Evolutionary conservation across 1,140 invertebrate species (phyloP), one percentile per base, ranked within the genome.

Genomic region (Drosophila tani): DNA sequence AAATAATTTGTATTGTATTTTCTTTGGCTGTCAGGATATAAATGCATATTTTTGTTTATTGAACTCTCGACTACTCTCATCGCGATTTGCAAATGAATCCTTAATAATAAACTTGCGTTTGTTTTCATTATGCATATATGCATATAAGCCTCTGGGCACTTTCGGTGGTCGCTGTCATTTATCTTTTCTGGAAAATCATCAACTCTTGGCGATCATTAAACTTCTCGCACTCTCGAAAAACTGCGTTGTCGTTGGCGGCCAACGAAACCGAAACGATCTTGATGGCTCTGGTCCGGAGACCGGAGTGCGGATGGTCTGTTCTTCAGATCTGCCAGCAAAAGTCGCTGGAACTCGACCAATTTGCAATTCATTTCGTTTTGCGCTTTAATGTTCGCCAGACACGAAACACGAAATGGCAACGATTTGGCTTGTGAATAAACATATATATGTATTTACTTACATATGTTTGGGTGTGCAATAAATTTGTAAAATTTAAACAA

Each of bases 401-500:
- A 84, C 69, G 69, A 70, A 58, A 43, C 53, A 50, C 50, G 67
- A 73, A 74, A 74, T 60, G 67, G 68, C 70, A 73, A 59, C 69
- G 69, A 73, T 73, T 73, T 73, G 69, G 53, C 38, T 49, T 19
- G 68, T 17, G 70, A 74, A 73, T 60, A 60, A 73, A 59, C 53
- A 50, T 27, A 49, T 70, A 85, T 69, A 59, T 50, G 8, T 14
- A 21, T 46, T 21, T 63, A 11, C 24, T 21, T 63, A 11, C 24
- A 29, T 35, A 27, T 55, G 32, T 43, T 27, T 43, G 62, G n/a
- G 65, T 32, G 49, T 17, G 79, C 82, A 82, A 79, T 85, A 81
- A 85, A 85, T 85, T 84, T 77, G 69, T 79, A 86, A 78, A 85
- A 70, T 86, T 84, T 85, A 68, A 85, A 85, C 82, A 85, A 86